Base-by-base conservation (phyloP, 2,797 vertebrate species). In the Delichon dasypus region DNA sequence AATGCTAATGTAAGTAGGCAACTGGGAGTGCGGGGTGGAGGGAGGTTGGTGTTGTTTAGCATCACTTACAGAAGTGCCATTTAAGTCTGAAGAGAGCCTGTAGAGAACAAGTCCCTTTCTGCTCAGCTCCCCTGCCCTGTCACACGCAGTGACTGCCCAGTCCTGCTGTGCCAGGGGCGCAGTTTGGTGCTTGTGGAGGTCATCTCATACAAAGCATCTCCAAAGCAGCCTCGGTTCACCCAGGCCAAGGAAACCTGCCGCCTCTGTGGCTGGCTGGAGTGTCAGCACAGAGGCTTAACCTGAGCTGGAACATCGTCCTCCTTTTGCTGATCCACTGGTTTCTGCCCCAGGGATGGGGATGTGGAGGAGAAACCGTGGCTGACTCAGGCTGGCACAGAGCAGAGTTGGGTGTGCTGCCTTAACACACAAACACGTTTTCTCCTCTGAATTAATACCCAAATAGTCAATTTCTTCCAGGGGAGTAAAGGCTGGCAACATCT, bases 1-100 rank as follows among this genome's bases (percentile, higher is more conserved):
- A 91, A 89, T 64, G 91, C 45, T 85, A 66, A 82, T 85, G 55
- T 89, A 93, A 94, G 90, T 75, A 95, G 93, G 88, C 92, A 96
- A 85, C 50, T 19, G 90, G 89, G 95, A 92, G 48, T 0, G 2
- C 3, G 14, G 75, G 79, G 44, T 42, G 87, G 70, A 77, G 58
- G 81, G 72, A 91, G 58, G 29, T 40, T 51, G 86, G 54, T 91
- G 38, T 83, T 38, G 0, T 85, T 92, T 23, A 92, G 44, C 65
- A 32, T 60, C 8, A 0, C 58, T 95, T 58, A 25, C 19, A 65
- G 58, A 83, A 81, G 58, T 32, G 54, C 53, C 5, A 1, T 73
- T 87, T 20, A 17, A 1, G 1, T 45, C 62, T 83, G 54, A 74
- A n/a, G 42, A 50, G 47, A 80, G 50, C 22, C 77, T 57, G 66